Evolutionary conservation across 2,797 vertebrate species (phyloP).

Genomic region (Propithecus perrieri): DNA sequence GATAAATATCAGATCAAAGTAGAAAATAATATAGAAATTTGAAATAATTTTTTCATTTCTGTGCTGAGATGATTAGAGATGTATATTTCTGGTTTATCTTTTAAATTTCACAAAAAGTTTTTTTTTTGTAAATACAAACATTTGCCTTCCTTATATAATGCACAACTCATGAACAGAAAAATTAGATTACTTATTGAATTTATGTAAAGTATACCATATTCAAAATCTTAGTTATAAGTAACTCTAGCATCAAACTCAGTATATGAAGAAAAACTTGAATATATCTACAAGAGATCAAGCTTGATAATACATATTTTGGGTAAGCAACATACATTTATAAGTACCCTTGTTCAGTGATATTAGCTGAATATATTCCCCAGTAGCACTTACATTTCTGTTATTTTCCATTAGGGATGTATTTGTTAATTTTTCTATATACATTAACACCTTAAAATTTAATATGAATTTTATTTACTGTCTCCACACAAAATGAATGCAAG

Average conservation of each 20-base stretch:
- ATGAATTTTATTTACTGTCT: slow-evolving; percentile 17
- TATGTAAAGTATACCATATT: neutral
- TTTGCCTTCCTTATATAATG: slow-evolving; percentile 11
- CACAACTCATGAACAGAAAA: neutral
- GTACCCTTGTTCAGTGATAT: neutral
- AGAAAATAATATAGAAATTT: slow-evolving; percentile 65
- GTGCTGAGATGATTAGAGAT: neutral
- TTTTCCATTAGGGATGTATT: slow-evolving; percentile 20
- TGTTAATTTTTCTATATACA: slow-evolving; percentile 24
- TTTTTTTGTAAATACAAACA: neutral
- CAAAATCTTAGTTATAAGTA: slow-evolving; percentile 26
- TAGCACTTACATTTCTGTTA: slow-evolving; percentile 2
- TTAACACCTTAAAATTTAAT: slow-evolving; percentile 48
- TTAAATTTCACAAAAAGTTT: neutral
- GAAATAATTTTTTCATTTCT: slow-evolving; percentile 51
- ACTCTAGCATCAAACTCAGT: neutral
- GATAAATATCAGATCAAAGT: slow-evolving; percentile 59
- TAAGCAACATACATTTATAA: neutral
- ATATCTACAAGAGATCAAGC: neutral
- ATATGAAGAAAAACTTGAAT: neutral
- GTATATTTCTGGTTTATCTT: neutral
- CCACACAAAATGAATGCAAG: slow-evolving; percentile 22
- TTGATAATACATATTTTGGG: neutral
- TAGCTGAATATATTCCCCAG: slow-evolving; percentile 39
- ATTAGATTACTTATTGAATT: neutral